Conservation (phyloP, 2,888 invertebrate species). For the Eubasilissa splendida region DNA sequence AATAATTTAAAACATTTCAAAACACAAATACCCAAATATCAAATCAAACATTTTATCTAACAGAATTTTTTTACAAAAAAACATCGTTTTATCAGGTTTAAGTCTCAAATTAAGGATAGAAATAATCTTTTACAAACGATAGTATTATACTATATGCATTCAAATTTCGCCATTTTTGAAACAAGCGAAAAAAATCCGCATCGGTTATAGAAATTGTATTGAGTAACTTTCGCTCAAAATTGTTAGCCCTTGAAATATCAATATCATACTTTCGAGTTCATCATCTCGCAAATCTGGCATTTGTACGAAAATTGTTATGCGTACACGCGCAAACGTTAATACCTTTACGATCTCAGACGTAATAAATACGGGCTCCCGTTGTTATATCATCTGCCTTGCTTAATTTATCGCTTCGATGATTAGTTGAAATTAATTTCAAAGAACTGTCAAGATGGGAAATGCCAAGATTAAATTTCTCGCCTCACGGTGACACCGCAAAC, state of each 20-base stretch:
- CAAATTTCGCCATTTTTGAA: too few species aligned
- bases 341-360: constrained; percentile 25
- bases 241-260: constrained; percentile 8
- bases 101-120: too few species aligned
- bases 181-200: too few species aligned
- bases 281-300: constrained; percentile 11
- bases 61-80: too few species aligned
- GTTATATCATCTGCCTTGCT: constrained; percentile 18
- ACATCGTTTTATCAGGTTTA: too few species aligned
- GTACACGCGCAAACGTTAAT: constrained; percentile 36
- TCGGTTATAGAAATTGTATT: background rate
- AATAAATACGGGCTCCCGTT: constrained; percentile 27
- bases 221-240: constrained; percentile 3
- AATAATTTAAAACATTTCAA: too few species aligned
- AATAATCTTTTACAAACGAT: too few species aligned
- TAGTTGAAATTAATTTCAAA: constrained; percentile 45
- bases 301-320: constrained; percentile 23
- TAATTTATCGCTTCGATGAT: constrained; percentile 36
- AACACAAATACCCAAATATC: too few species aligned
- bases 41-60: too few species aligned
- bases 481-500: constrained; percentile 17
- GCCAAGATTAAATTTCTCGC: constrained; percentile 18
- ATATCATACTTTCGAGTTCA: background rate
- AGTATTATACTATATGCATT: too few species aligned
- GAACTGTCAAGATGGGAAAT: constrained; percentile 37